Evolutionary conservation across 2,113 vertebrate species (phyloP).

Genomic region (Mustela nigripes): DNA sequence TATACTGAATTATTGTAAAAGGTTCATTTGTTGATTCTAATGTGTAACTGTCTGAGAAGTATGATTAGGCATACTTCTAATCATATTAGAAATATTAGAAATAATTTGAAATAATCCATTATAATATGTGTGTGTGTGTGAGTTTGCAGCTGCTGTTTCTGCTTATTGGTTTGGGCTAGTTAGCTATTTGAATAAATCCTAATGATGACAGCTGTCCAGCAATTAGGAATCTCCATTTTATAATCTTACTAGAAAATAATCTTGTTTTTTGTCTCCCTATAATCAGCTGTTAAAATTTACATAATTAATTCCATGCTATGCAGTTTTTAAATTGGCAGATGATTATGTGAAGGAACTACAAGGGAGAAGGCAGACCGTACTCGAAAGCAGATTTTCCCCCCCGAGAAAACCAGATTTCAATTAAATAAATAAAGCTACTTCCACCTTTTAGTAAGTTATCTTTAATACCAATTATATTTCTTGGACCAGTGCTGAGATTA

Average conservation of each 20-base stretch:
- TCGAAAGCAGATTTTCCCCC: constrained; percentile 76
- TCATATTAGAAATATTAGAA: background rate
- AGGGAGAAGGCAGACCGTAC: constrained; percentile 79
- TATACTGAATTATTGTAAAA: background rate
- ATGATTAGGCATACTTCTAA: background rate
- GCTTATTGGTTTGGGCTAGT: constrained; percentile 30
- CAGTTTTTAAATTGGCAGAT: constrained; percentile 85
- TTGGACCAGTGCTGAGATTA: background rate
- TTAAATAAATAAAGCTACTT: background rate
- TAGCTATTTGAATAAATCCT: constrained; percentile 66
- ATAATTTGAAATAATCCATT: constrained; percentile 41
- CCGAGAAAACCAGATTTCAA: constrained; percentile 63
- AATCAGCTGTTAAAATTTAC: constrained; percentile 84
- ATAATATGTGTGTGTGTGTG: background rate
- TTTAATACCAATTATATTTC: background rate
- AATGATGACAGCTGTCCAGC: constrained; percentile 68
- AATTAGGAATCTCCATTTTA: constrained; percentile 69
- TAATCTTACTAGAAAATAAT: constrained; percentile 77
- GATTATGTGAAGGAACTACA: constrained; percentile 81
- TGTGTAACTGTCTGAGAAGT: background rate
- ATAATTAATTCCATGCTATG: constrained; percentile 82
- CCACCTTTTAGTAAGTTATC: background rate
- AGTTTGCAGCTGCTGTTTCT: constrained; percentile 24
- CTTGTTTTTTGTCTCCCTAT: constrained; percentile 76
- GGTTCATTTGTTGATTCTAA: background rate